Evolutionary conservation across 2,113 vertebrate species (phyloP).

Genomic region (Boleophthalmus pectinirostris): DNA sequence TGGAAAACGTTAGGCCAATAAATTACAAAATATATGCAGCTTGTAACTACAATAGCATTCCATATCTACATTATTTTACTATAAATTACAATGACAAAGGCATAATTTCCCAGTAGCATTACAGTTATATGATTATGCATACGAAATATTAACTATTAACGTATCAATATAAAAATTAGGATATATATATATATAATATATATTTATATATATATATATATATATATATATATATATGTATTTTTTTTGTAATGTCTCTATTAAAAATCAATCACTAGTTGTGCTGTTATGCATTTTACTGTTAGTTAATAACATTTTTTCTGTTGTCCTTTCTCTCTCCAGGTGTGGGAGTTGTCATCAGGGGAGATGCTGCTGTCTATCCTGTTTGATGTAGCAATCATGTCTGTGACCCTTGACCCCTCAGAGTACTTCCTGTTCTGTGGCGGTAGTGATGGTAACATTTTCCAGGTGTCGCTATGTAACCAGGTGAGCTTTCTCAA

Average conservation of each 20-base stretch:
- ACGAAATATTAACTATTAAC: too few species aligned
- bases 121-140: neutral
- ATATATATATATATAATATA: neutral
- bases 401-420: constrained; percentile 92
- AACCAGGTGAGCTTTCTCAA: constrained; percentile 79
- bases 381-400: constrained; percentile 89
- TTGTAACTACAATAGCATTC: too few species aligned
- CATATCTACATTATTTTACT: neutral
- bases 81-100: neutral
- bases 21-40: neutral
- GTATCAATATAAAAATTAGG: neutral
- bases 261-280: neutral
- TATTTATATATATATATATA: too few species aligned
- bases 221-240: neutral
- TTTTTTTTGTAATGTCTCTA: neutral
- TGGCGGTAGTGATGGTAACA: constrained; percentile 88
- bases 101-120: too few species aligned
- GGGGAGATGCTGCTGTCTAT: constrained; percentile 91
- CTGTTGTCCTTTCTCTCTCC: constrained; percentile 1
- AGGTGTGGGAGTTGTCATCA: constrained; percentile 95
- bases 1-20: neutral
- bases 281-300: neutral
- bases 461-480: constrained; percentile 92
- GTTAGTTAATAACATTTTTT: neutral
- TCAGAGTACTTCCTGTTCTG: constrained; percentile 92